These are phyloP conservation scores for Enteromius treurensis DNA, from an alignment of 2,797 vertebrate species.

Conservation along the genomic window DNA sequence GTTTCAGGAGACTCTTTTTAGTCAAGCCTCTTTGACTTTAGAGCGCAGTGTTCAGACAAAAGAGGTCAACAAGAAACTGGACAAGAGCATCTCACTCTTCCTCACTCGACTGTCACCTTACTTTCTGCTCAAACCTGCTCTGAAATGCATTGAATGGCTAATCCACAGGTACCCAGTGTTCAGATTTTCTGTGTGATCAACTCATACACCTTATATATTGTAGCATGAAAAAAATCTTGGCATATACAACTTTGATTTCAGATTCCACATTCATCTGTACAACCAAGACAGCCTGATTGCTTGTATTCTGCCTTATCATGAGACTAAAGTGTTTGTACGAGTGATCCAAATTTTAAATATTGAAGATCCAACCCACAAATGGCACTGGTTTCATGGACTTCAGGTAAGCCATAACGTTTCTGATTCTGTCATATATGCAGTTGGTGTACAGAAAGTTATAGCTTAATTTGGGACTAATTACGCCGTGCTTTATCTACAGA, in stretches of 20 bases:
- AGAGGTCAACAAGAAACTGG: constrained; percentile 88
- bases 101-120: constrained; percentile 91
- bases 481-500: constrained; percentile 71
- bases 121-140: constrained; percentile 93
- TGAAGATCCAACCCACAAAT: constrained; percentile 82
- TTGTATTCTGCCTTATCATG: constrained; percentile 90
- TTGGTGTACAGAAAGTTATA: not conserved
- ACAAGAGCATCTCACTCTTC: constrained; percentile 86
- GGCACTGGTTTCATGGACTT: constrained; percentile 90
- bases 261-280: constrained; percentile 94
- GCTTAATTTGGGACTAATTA: not conserved
- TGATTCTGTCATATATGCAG: not conserved
- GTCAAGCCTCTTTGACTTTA: constrained; percentile 80
- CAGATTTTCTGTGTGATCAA: not conserved
- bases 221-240: not conserved
- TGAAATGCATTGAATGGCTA: constrained; percentile 98
- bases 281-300: constrained; percentile 88
- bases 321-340: constrained; percentile 91
- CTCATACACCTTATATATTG: not conserved
- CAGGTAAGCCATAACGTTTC: constrained; percentile 76
- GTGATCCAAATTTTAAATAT: constrained; percentile 91
- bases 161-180: constrained; percentile 81
- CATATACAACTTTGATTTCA: constrained; percentile 59
- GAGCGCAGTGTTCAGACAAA: constrained; percentile 92
- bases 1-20: constrained; percentile 90